These are phyloP conservation scores for Myocastor coypus DNA, from an alignment of 2,113 vertebrate genomes.

Conservation along the genomic window DNA sequence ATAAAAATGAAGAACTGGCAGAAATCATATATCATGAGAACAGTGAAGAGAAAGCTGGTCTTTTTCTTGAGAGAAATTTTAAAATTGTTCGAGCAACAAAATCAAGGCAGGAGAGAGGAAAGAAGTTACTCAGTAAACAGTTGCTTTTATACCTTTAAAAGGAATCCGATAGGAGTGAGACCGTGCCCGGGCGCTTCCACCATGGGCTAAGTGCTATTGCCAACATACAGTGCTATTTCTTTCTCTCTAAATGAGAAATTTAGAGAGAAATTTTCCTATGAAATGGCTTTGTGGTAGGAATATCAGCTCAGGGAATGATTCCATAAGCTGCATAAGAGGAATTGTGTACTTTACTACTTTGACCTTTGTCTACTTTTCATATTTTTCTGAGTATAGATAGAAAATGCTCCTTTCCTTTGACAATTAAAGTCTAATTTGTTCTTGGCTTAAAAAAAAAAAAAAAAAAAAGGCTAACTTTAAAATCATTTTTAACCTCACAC, in stretches of 20 bases:
- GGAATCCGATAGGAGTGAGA: background rate
- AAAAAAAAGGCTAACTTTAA: constrained; percentile 70
- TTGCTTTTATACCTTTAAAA: constrained; percentile 28
- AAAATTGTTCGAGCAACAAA: background rate
- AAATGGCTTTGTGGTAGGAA: background rate
- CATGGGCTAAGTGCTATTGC: background rate
- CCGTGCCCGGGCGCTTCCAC: background rate
- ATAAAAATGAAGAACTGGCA: constrained; percentile 35
- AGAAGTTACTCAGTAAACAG: background rate
- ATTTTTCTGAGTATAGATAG: constrained; percentile 72
- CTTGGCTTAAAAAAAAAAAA: constrained; percentile 72
- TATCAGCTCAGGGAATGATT: background rate
- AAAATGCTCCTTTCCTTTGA: constrained; percentile 71
- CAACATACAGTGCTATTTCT: background rate
- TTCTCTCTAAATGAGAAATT: background rate
- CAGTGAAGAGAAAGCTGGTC: background rate
- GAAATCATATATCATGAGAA: background rate
- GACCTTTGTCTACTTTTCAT: constrained; percentile 64
- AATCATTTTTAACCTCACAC: constrained; percentile 61
- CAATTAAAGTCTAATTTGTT: constrained; percentile 80
- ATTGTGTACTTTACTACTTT: constrained; percentile 23
- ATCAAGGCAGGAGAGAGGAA: background rate
- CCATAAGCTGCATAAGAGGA: constrained; percentile 9
- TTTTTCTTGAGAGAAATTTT: constrained; percentile 10
- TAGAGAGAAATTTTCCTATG: background rate